Conservation (phyloP, 2,797 vertebrate genomes). For the Coreius guichenoti region DNA sequence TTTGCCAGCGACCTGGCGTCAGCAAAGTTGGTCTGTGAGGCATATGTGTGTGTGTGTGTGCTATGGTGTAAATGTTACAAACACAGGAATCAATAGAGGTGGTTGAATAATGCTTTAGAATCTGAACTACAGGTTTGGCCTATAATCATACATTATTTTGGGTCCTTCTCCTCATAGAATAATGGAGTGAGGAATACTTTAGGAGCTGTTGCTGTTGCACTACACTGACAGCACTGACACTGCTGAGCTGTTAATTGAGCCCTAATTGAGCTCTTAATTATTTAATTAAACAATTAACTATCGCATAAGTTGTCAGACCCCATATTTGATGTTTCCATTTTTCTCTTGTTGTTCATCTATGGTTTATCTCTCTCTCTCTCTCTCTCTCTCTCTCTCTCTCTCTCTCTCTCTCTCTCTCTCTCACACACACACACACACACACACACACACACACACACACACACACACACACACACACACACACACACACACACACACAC, state of each 20-base stretch:
- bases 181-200: not conserved
- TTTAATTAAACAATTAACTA: constrained; percentile 84
- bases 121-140: not conserved
- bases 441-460: too few species aligned
- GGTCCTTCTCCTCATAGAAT: not conserved
- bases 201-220: not conserved
- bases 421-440: not conserved
- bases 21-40: constrained; percentile 16
- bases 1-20: constrained; percentile 76
- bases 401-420: not conserved
- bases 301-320: constrained; percentile 77
- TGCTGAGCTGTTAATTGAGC: constrained; percentile 65
- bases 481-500: too few species aligned
- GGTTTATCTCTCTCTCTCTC: constrained; percentile 17
- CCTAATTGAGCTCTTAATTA: constrained; percentile 75
- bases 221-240: constrained; percentile 62
- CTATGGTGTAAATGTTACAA: not conserved
- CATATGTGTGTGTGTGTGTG: constrained; percentile 19
- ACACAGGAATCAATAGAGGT: constrained; percentile 6
- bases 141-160: not conserved
- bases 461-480: too few species aligned
- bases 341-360: not conserved
- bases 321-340: constrained; percentile 77
- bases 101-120: not conserved
- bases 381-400: constrained; percentile 56